Percentiles rank a stretch among this genome's conserved stretches.
phyloP scores from a whole-genome alignment of 2,888 invertebrate species.

The Ditylenchus weischeri region DNA sequence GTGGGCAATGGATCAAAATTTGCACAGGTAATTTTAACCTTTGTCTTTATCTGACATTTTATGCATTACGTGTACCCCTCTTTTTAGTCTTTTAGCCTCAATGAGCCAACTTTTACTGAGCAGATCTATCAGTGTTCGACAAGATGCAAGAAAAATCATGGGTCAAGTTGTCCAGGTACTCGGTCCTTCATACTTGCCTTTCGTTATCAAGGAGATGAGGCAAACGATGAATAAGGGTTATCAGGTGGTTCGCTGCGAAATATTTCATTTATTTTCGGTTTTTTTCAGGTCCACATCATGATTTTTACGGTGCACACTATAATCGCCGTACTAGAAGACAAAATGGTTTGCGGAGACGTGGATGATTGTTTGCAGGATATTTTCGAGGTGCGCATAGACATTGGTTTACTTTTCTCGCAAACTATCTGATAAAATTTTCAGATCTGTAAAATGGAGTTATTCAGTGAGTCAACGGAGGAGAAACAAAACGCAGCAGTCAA shows the following conservation, averaged over 20 bases:
- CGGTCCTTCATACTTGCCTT: slow-evolving; percentile 76
- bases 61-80: background rate
- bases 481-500: slow-evolving; percentile 83
- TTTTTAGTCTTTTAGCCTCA: slow-evolving; percentile 64
- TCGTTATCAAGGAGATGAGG: slow-evolving; percentile 77
- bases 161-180: slow-evolving; percentile 81
- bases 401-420: too few relatives aligned
- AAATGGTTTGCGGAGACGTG: slow-evolving; percentile 75
- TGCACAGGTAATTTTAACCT: slow-evolving; percentile 67
- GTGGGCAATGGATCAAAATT: slow-evolving; percentile 58
- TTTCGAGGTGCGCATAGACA: slow-evolving; percentile 66
- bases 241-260: slow-evolving; percentile 64
- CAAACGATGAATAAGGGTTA: slow-evolving; percentile 80
- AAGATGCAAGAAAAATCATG: slow-evolving; percentile 82
- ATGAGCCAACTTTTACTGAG: slow-evolving; percentile 86
- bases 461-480: slow-evolving; percentile 82
- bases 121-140: slow-evolving; percentile 66
- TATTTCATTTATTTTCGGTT: background rate
- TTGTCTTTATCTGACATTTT: background rate
- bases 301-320: slow-evolving; percentile 82
- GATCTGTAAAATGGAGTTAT: slow-evolving; percentile 80
- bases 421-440: background rate
- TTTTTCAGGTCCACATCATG: slow-evolving; percentile 74
- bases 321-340: slow-evolving; percentile 66
- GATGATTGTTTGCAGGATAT: slow-evolving; percentile 75